Base-by-base conservation (phyloP, 2,888 invertebrate genomes). In the Parapristionchus giblindavisi region DNA sequence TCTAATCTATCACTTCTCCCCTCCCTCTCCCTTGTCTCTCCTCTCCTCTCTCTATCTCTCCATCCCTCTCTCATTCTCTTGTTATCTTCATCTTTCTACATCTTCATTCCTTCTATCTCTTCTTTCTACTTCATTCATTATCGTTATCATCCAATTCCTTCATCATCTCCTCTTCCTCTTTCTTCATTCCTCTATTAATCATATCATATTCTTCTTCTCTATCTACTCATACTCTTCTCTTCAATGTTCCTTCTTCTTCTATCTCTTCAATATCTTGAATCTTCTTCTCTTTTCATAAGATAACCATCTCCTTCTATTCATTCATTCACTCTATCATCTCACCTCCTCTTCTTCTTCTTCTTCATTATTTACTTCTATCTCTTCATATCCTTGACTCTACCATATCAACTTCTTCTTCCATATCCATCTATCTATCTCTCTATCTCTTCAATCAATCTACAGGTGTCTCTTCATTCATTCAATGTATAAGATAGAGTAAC, bases 101-200 rank as follows among this genome's bases (percentile, higher is more conserved):
- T 51, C 60, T 71, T 43, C 24, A n/a, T n/a, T 40, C n/a, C 38
- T 66, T 48, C 51, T 29, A n/a, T 43, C 60, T 48, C 72, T 40
- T 60, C 34, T 32, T 66, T 61, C 61, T 70, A 34, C 56, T 40
- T 17, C 51, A 17, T 40, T 29, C 21, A n/a, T 32, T 14, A 51
- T 65, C 36, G 40, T 40, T 48, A 29, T 61, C 77, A 43, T 65
- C 40, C 48, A n/a, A n/a, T n/a, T 58, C 68, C 34, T 54, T 40
- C 60, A 68, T 56, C 38, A 11, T 52, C 40, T 17, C n/a, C 36
- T 21, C 34, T n/a, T 36, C 11, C n/a, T n/a, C 40, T 76, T 66
- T 77, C 72, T 75, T 73, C 75, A 77, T 68, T 75, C 72, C 77
- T 74, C 68, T 58, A 60, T 72, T 68, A 66, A 71, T 72, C 72